Conservation (phyloP, 2,888 invertebrate species). For the Polymixis lichenea region DNA sequence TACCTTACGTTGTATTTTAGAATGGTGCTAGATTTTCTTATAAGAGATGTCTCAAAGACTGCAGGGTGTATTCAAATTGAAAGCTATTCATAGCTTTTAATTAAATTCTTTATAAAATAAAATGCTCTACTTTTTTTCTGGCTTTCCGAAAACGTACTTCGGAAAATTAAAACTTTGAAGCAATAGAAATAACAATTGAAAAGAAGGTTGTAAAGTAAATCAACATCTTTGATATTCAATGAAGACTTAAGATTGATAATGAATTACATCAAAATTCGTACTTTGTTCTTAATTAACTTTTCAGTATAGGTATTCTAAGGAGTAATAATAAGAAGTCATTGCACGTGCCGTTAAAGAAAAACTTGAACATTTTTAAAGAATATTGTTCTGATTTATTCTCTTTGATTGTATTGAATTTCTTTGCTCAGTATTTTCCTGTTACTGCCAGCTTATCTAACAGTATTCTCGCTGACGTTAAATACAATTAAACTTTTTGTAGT, state of each 20-base stretch:
- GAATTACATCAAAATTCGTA: constrained; percentile 39
- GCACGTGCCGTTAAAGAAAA: constrained; percentile 31
- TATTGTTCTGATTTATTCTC: constrained; percentile 23
- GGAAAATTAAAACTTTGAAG: constrained; percentile 51
- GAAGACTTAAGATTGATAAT: constrained; percentile 49
- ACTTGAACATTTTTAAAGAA: constrained; percentile 20
- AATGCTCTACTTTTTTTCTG: constrained; percentile 32
- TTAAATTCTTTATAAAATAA: constrained; percentile 38
- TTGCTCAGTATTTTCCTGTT: constrained; percentile 6
- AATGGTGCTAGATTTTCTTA: constrained; percentile 25
- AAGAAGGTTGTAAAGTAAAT: constrained; percentile 45
- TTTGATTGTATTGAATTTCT: constrained; percentile 18
- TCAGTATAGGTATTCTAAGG: constrained; percentile 45
- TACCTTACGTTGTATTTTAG: constrained; percentile 8
- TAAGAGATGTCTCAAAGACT: constrained; percentile 13
- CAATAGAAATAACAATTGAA: constrained; percentile 52
- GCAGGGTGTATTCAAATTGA: constrained; percentile 29
- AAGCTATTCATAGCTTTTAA: constrained; percentile 35
- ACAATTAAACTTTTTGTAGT: not conserved
- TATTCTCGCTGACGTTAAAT: constrained; percentile 5
- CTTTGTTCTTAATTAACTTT: constrained; percentile 54
- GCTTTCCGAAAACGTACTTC: constrained; percentile 9
- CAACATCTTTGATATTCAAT: constrained; percentile 55
- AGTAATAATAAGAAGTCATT: constrained; percentile 25
- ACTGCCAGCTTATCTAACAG: not conserved